phyloP scores from a whole-genome alignment of 2,113 vertebrate species.

The Plotosus lineatus region DNA sequence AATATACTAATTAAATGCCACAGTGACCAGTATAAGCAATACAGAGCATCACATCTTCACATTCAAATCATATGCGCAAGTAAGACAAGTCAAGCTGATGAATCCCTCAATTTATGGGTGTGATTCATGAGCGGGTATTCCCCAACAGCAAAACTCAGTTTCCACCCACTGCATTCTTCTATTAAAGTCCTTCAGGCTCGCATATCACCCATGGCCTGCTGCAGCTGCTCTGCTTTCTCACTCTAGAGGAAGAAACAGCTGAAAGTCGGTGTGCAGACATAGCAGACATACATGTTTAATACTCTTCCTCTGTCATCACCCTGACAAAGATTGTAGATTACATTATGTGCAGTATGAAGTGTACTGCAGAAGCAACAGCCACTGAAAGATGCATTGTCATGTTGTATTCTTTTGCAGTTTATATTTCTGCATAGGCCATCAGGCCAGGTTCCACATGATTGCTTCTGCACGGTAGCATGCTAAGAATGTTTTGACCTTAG shows the following conservation, averaged over 20 bases:
- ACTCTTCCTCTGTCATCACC: not conserved
- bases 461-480: no score
- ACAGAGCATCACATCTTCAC: not conserved
- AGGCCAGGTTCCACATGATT: not conserved
- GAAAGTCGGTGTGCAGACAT: conserved; percentile 13
- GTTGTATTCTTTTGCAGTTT: not conserved
- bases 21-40: not conserved
- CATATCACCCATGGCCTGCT: conserved; percentile 38
- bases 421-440: not conserved
- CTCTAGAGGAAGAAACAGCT: conserved; percentile 32
- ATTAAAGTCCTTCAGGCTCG: conserved; percentile 35
- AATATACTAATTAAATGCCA: not conserved
- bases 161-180: conserved; percentile 50
- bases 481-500: no score
- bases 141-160: conserved; percentile 30
- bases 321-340: not conserved
- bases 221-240: conserved; percentile 38
- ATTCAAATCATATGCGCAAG: not conserved
- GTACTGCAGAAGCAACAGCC: not conserved
- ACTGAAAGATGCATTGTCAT: not conserved
- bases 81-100: conserved; percentile 25
- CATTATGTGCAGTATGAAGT: not conserved
- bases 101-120: conserved; percentile 27
- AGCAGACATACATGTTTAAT: not conserved
- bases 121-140: conserved; percentile 30